Percentiles rank a stretch among this genome's conserved stretches.
Evolutionary conservation across 2,888 invertebrate genomes (phyloP).

Genomic region (Acleris sparsana): DNA sequence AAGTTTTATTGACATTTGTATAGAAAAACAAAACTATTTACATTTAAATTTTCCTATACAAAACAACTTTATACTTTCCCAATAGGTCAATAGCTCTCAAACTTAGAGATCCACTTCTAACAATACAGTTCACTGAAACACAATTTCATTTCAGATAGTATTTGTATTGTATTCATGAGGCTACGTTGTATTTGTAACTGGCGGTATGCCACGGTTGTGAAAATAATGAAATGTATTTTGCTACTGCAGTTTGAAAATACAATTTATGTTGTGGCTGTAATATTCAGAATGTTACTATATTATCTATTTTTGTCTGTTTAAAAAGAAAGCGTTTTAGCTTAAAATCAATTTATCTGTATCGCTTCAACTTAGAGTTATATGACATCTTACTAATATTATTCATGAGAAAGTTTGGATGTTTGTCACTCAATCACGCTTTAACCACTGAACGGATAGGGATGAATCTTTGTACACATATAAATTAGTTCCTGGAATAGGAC

Average conservation of each 20-base stretch:
- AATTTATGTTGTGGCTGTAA: no score
- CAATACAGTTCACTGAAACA: background rate
- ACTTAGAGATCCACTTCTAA: background rate
- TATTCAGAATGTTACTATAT: no score
- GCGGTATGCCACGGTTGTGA: background rate
- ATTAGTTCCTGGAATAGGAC: no score
- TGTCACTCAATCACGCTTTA: no score
- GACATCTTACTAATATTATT: no score
- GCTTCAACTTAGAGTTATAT: no score
- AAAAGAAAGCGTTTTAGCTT: no score
- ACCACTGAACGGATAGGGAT: no score
- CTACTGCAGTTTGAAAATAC: background rate
- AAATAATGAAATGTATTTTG: background rate
- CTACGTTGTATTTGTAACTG: background rate
- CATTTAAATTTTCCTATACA: background rate
- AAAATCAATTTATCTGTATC: no score
- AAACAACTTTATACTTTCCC: background rate
- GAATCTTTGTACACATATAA: no score
- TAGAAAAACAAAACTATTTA: background rate
- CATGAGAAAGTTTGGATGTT: no score
- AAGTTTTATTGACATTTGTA: background rate
- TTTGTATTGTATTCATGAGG: background rate
- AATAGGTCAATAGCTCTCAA: constrained; percentile 9
- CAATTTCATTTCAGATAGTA: background rate
- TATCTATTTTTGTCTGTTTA: no score